Percentiles rank a stretch among this genome's conserved stretches.
These are phyloP conservation scores for Cryptoprocta ferox DNA, from an alignment of 2,797 vertebrate species.

Conservation along the genomic window DNA sequence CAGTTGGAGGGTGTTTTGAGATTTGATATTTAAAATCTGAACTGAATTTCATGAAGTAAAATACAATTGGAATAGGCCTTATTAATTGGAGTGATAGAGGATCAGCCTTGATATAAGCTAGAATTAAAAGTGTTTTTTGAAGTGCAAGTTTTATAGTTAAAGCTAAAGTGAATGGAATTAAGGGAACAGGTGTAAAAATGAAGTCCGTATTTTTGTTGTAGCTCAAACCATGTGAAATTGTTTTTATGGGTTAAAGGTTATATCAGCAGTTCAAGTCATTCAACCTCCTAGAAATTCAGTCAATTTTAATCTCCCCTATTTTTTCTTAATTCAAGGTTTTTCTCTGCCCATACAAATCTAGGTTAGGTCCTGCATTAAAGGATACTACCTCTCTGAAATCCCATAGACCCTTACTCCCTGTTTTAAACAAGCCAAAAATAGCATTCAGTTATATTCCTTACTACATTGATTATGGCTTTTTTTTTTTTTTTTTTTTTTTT, in stretches of 20 bases:
- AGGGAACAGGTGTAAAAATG: neutral
- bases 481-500: neutral
- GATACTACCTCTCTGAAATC: neutral
- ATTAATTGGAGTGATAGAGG: neutral
- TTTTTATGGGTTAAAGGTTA: neutral
- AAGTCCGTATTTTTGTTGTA: neutral
- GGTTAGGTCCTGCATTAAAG: neutral
- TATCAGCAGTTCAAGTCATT: neutral
- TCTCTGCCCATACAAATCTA: neutral
- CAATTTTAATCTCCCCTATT: neutral
- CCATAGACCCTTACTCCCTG: neutral
- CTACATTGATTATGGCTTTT: neutral
- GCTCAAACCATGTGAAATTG: neutral
- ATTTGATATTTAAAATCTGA: conserved; percentile 1
- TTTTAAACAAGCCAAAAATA: conserved; percentile 6
- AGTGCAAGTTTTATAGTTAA: conserved; percentile 40
- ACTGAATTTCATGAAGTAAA: conserved; percentile 49
- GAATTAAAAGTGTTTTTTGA: conserved; percentile 21
- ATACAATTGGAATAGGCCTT: neutral
- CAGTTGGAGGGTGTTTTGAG: neutral
- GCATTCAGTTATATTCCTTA: neutral
- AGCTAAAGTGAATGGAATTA: conserved; percentile 38
- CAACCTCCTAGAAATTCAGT: neutral
- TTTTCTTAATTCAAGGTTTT: conserved; percentile 2
- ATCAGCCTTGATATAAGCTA: neutral